Base-by-base conservation (phyloP, 1,140 invertebrate species). In the Formica selysi region DNA sequence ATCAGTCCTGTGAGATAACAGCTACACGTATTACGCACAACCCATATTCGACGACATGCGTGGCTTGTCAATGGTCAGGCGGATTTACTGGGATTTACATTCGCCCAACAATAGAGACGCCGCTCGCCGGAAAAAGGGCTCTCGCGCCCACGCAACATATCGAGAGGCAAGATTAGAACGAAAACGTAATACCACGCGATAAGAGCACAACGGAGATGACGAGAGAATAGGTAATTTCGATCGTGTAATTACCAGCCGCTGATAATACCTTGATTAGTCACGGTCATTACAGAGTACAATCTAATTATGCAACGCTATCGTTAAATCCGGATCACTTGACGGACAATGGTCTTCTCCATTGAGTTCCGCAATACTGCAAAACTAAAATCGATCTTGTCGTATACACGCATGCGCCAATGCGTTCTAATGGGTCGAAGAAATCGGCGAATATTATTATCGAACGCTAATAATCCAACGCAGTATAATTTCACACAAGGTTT, bases 201-300 rank as follows among this genome's bases (percentile, higher is more conserved):
- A 86, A 86, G 86, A 68, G 10, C 0, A 6, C 44, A 79, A 85
- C 54, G 87, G 90, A 91, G 89, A 91, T 84, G 81, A 73, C 51
- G 54, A 36, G 87, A 90, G 91, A 93, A 92, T 88, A 91, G 93
- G 90, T 92, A 91, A 94, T 94, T 94, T 92, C 79, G 90, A 86
- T 80, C 89, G 90, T 48, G 91, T 94, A 95, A 94, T 95, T 94
- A 92, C 87, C 89, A 87, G 89, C 86, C 65, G 83, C 86, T 91
- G 94, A 94, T 94, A 93, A 91, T 92, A 90, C 92, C 92, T 91
- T 91, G 91, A 94, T 94, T 93, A 92, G 92, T 92, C 92, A 92
- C 88, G 87, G 87, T 90, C 93, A 94, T 95, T 94, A 93, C 91
- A 91, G 92, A 26, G 79, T 87, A 74, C 83, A 91, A 91, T 94